Base-by-base conservation (phyloP, 2,888 invertebrate genomes). In the Orchesella flavescens region DNA sequence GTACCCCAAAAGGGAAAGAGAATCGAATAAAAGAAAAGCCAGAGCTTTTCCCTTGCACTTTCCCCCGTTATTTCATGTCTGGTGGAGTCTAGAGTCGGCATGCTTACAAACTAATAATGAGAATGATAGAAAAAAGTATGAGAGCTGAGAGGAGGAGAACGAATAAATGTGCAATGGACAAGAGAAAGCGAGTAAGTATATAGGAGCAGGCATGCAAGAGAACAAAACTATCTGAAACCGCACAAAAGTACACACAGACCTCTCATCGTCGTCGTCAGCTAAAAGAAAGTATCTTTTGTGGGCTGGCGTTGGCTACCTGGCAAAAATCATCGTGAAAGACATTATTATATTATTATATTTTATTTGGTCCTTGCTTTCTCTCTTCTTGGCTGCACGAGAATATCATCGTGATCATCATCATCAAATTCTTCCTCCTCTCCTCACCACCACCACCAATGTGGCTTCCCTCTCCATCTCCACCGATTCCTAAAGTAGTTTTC, bases 321-420 rank as follows among this genome's bases (percentile, higher is more conserved):
- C 73, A 80, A 80, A 80, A 69, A 73, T 80, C 73, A 80, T 71
- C 71, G 21, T 75, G 59, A 78, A 78, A 80, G 72, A 73, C 78
- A 78, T 78, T 78, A 78, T 78, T 78, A 78, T 63, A 71, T 78
- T 63, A 71, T 78, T 78, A 71, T 61, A 69, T 76, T 76, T 76
- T 76, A 57, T 78, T 78, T 78, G 78, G 71, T 21, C 44, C 34
- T 75, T 75, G 65, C 68, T 34, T 34, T 69, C 43, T 53, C 24
- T 43, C 63, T 21, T 13, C 44, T 19, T 10, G 9, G 10, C 21
- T 49, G 46, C 57, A 46, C 44, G 77, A 69, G 61, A 69, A 61
- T 53, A 66, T 49, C 74, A 63, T 74, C 77, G 49, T 66, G 46
- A 73, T 65, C 65, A 71, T 71, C 75, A 49, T 44, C 55, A 68